Conservation (phyloP, 2,888 invertebrate species). For the Phyto melanocephala region DNA sequence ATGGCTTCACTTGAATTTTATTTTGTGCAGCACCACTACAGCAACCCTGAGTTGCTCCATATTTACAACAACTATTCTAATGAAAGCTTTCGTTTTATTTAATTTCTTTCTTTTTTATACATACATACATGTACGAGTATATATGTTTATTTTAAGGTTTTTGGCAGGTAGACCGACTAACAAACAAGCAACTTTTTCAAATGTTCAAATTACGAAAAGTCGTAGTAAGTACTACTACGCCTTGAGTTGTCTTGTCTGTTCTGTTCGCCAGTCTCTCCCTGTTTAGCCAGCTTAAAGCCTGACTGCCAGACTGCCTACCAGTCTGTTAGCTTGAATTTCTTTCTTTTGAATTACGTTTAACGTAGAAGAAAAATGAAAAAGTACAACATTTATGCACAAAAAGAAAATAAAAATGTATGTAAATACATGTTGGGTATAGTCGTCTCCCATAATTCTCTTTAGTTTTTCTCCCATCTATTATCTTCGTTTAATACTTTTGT, state of each 20-base stretch:
- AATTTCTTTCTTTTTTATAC: slow-evolving; percentile 1
- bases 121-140: too few species aligned
- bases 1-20: slow-evolving; percentile 62
- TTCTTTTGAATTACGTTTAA: slow-evolving; percentile 28
- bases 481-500: slow-evolving; percentile 13
- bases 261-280: not conserved
- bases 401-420: not conserved
- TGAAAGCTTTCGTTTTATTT: slow-evolving; percentile 45
- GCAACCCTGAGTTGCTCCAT: slow-evolving; percentile 15
- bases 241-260: slow-evolving; percentile 22
- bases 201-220: slow-evolving; percentile 21
- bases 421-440: not conserved
- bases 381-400: too few species aligned
- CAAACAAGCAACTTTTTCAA: slow-evolving; percentile 38
- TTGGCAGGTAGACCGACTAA: slow-evolving; percentile 46
- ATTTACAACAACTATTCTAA: slow-evolving; percentile 20
- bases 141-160: slow-evolving; percentile 23
- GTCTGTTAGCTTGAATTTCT: not conserved
- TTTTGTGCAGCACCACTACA: slow-evolving; percentile 18
- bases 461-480: slow-evolving; percentile 35
- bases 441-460: slow-evolving; percentile 43
- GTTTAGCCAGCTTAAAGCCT: not conserved
- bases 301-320: not conserved
- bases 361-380: slow-evolving; percentile 22
- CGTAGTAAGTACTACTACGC: slow-evolving; percentile 19